phyloP scores from a whole-genome alignment of 2,797 vertebrate species.

The Eidolon dupreanum region DNA sequence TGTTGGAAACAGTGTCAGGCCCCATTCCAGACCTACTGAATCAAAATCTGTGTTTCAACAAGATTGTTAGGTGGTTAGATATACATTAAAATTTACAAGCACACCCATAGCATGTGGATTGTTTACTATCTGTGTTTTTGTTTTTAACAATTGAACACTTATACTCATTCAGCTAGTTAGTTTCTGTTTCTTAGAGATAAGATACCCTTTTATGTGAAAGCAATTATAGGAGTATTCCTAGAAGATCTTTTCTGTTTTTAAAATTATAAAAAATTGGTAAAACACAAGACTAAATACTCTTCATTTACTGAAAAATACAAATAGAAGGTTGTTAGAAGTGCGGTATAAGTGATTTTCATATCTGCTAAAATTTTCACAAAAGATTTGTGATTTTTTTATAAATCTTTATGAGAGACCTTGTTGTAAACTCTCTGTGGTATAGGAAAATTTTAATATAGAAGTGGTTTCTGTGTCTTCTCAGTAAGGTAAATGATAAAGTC shows the following conservation, averaged over 20 bases:
- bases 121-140: neutral
- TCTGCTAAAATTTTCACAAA: neutral
- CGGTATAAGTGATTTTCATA: neutral
- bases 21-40: neutral
- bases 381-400: neutral
- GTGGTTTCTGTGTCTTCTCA: neutral
- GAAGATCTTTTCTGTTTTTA: neutral
- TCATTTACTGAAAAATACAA: neutral
- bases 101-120: neutral
- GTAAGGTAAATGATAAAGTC: neutral
- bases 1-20: neutral
- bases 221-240: neutral
- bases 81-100: constrained; percentile 31
- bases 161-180: neutral
- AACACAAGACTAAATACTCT: neutral
- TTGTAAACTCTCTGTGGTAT: neutral
- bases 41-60: constrained; percentile 42
- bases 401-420: neutral
- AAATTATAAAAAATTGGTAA: neutral
- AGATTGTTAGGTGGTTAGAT: neutral
- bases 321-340: neutral
- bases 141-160: neutral
- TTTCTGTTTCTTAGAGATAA: constrained; percentile 2
- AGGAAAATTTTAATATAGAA: neutral
- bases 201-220: constrained; percentile 9